phyloP scores from a whole-genome alignment of 2,888 invertebrate species.

The Mactromeris polynyma region DNA sequence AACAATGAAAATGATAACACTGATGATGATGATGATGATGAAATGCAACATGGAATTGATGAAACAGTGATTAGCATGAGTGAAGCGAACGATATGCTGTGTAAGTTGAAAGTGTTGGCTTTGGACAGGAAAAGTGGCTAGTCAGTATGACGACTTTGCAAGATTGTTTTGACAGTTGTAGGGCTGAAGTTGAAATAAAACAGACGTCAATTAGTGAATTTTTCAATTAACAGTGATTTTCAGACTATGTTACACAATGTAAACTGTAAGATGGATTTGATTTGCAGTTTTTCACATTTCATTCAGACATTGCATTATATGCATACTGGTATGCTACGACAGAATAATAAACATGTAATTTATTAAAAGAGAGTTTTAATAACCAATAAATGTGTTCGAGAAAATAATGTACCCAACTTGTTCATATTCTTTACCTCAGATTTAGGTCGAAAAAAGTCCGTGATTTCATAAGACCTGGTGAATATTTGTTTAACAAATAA shows the following conservation, averaged over 20 bases:
- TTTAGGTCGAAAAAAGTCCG: too few relatives aligned
- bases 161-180: neutral
- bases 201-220: constrained; percentile 6
- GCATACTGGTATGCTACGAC: too few relatives aligned
- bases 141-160: neutral
- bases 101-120: constrained; percentile 2
- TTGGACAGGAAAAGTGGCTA: constrained; percentile 19
- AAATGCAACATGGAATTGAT: neutral
- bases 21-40: constrained; percentile 10
- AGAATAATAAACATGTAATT: too few relatives aligned
- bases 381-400: too few relatives aligned
- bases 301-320: too few relatives aligned
- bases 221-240: neutral
- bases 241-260: neutral
- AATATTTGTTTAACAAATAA: too few relatives aligned
- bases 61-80: neutral
- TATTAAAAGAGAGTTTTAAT: too few relatives aligned
- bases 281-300: too few relatives aligned
- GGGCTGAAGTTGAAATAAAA: neutral
- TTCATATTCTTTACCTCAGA: too few relatives aligned
- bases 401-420: too few relatives aligned
- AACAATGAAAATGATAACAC: neutral
- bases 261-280: too few relatives aligned
- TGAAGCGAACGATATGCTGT: neutral
- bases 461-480: too few relatives aligned